A percentile compares a stretch with the other conserved stretches of the same genome.
These are phyloP conservation scores for Sylvicola cinctus DNA, from an alignment of 2,888 invertebrate genomes.

Conservation along the genomic window DNA sequence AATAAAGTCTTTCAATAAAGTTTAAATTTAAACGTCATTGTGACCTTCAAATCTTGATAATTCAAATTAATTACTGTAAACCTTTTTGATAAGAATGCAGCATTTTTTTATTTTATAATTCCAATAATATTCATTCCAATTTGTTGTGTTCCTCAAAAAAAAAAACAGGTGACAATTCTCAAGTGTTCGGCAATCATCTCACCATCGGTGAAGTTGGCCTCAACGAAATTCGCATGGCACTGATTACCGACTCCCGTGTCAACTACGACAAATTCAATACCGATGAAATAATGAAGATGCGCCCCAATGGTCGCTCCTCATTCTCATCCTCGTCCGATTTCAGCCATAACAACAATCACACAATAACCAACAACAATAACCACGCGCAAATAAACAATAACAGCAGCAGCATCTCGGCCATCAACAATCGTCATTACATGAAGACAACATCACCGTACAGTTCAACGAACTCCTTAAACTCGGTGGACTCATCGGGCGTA, in stretches of 20 bases:
- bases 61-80: too few relatives aligned
- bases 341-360: conserved; percentile 14
- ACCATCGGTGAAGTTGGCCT: conserved; percentile 26
- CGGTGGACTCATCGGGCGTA: conserved; percentile 25
- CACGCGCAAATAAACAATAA: background rate
- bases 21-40: too few relatives aligned
- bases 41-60: too few relatives aligned
- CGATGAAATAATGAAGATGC: conserved; percentile 20
- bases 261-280: conserved; percentile 18
- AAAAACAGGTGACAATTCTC: conserved; percentile 24
- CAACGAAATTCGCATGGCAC: conserved; percentile 19
- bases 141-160: too few relatives aligned
- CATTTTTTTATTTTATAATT: too few relatives aligned
- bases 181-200: conserved; percentile 22
- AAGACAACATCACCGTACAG: conserved; percentile 26
- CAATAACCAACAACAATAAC: conserved; percentile 24
- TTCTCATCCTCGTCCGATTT: conserved; percentile 19
- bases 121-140: too few relatives aligned
- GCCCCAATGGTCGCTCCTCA: conserved; percentile 13
- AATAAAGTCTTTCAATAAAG: too few relatives aligned
- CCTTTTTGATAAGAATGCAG: too few relatives aligned
- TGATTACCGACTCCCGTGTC: conserved; percentile 5
- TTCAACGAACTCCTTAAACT: conserved; percentile 25
- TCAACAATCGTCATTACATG: background rate
- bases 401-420: too few relatives aligned